Conservation (phyloP, 1,140 invertebrate genomes). For the Eulimnadia texana region DNA sequence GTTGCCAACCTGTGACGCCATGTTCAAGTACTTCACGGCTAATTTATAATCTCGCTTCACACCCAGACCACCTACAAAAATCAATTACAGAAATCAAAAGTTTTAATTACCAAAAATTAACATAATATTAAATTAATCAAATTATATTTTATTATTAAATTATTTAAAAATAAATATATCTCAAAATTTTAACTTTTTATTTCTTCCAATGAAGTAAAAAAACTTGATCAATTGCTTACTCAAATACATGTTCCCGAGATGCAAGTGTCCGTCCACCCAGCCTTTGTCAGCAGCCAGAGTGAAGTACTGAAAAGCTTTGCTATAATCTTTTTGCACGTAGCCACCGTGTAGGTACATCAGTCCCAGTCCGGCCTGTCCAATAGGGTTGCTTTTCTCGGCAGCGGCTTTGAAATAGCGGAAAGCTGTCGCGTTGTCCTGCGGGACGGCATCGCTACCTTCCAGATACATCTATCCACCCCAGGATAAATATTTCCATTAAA, state of each 20-base stretch:
- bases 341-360: slow-evolving; percentile 93
- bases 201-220: no score
- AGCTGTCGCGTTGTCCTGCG: slow-evolving; percentile 80
- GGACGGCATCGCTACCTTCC: slow-evolving; percentile 83
- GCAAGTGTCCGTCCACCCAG: slow-evolving; percentile 95
- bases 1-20: slow-evolving; percentile 94
- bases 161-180: no score
- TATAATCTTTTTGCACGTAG: slow-evolving; percentile 79
- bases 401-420: slow-evolving; percentile 87
- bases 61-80: slow-evolving; percentile 65
- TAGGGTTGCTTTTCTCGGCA: slow-evolving; percentile 86
- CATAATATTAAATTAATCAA: no score
- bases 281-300: slow-evolving; percentile 73
- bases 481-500: no score
- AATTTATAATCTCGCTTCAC: slow-evolving; percentile 81
- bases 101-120: no score
- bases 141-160: no score
- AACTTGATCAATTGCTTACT: slow-evolving; percentile 51
- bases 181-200: no score
- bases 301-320: slow-evolving; percentile 86
- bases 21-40: slow-evolving; percentile 92
- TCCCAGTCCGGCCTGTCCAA: slow-evolving; percentile 91
- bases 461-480: slow-evolving; percentile 65
- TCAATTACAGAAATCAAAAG: slow-evolving; percentile 13
- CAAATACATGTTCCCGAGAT: slow-evolving; percentile 96